These are phyloP conservation scores for Tetragnatha montana DNA, from an alignment of 2,888 invertebrate genomes.

Conservation along the genomic window DNA sequence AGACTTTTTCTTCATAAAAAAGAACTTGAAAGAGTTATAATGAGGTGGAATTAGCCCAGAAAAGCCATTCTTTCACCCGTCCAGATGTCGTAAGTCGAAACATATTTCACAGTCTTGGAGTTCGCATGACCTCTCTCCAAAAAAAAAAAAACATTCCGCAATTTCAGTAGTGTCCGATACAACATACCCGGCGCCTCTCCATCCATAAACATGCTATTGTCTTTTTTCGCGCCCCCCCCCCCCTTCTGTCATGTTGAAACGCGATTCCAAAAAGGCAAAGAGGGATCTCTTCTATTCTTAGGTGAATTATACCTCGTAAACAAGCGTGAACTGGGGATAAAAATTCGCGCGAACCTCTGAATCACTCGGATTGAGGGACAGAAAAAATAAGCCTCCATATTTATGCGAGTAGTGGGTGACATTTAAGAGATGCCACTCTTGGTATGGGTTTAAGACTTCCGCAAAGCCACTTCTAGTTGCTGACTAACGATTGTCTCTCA, in stretches of 20 bases:
- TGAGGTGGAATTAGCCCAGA: no score
- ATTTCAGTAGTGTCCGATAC: no score
- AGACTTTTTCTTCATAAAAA: no score
- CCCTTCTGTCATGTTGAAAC: neutral
- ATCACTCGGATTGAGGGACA: conserved; percentile 9
- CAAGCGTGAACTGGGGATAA: conserved; percentile 16
- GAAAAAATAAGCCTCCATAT: conserved; percentile 21
- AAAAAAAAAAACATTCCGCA: no score
- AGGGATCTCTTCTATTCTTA: neutral
- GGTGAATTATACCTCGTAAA: conserved; percentile 20
- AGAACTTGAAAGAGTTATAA: no score
- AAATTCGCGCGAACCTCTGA: neutral
- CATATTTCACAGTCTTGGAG: no score
- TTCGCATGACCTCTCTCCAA: no score
- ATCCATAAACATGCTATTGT: conserved; percentile 8
- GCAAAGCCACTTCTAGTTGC: conserved; percentile 39
- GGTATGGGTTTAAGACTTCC: conserved; percentile 55
- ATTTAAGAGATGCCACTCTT: conserved; percentile 43
- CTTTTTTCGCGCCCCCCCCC: neutral
- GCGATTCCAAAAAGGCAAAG: neutral
- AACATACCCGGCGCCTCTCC: neutral
- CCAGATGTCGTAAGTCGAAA: no score
- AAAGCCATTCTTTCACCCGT: no score
- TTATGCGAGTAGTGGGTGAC: conserved; percentile 35
- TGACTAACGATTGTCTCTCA: conserved; percentile 48